Evolutionary conservation across 1,140 invertebrate species (phyloP), one percentile per base, ranked within the genome.

Genomic region (Cydia splendana): DNA sequence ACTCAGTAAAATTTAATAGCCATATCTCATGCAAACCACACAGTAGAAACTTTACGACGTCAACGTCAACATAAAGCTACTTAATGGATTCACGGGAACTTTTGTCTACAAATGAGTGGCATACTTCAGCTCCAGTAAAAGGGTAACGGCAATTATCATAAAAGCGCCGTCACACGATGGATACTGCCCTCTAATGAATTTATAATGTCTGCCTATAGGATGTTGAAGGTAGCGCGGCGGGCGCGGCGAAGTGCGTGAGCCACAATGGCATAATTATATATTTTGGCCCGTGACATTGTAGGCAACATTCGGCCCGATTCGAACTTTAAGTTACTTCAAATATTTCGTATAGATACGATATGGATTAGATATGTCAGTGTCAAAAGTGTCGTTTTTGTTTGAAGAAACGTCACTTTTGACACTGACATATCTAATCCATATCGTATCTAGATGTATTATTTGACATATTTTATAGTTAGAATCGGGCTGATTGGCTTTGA

Each of bases 151-250:
- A 62, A 62, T 62, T 62, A 62, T 24, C 20, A 24, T 62, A 62
- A 62, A 62, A 62, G 57, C 57, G 18, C 57, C 24, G 57, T 62
- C 57, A 24, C 57, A 62, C 57, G 57, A n/a, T 24, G 57, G 18
- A 62, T 20, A 62, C 57, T 62, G 57, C 20, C 57, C 57, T 62
- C 57, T 24, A 62, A 62, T 62, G 57, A 62, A 62, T 62, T 62
- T 62, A 62, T 62, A 62, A 62, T 62, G 57, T 62, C 9, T 62
- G n/a, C 18, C 57, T 24, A 24, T 62, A 24, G 57, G 20, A 62
- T 12, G 57, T 20, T 24, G 57, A 62, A 62, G 57, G 57, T 62
- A 62, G 18, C 51, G 15, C 45, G 38, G 9, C 38, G 38, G 38
- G 38, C 53, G 7, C 9, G 10, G 20, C 57, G 20, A 24, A 24